Conservation (phyloP, 2,888 invertebrate species). For the Melieria crassipennis region DNA sequence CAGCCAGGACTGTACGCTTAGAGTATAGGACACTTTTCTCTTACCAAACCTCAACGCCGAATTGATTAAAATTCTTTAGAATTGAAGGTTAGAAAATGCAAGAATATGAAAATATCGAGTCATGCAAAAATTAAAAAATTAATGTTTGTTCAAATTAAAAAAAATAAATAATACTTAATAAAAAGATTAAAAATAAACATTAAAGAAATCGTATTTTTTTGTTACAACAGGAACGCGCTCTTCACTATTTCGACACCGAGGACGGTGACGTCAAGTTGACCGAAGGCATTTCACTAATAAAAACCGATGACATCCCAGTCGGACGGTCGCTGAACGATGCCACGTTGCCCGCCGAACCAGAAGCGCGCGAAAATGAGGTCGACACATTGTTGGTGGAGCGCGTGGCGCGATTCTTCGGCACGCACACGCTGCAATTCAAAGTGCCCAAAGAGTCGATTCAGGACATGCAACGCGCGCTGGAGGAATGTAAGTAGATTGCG, state of each 20-base stretch:
- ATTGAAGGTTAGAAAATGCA: too few species aligned
- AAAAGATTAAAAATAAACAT: too few species aligned
- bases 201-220: background rate
- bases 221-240: conserved; percentile 72
- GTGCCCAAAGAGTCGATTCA: conserved; percentile 78
- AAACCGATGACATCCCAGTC: conserved; percentile 69
- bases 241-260: conserved; percentile 75
- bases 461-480: conserved; percentile 80
- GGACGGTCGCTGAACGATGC: conserved; percentile 73
- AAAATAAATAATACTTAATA: too few species aligned
- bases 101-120: too few species aligned
- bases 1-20: too few species aligned
- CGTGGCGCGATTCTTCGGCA: conserved; percentile 78
- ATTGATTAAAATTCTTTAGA: too few species aligned
- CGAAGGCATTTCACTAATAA: conserved; percentile 71
- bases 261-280: conserved; percentile 71
- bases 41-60: too few species aligned
- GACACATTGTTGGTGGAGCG: conserved; percentile 79
- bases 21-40: too few species aligned
- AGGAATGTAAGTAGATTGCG: conserved; percentile 75
- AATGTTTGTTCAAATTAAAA: too few species aligned
- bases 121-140: too few species aligned
- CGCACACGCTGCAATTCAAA: conserved; percentile 83
- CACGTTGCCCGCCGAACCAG: conserved; percentile 76
- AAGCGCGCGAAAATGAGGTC: conserved; percentile 77